These are phyloP conservation scores for Corbicula japonica DNA, from an alignment of 2,888 invertebrate genomes.

Conservation along the genomic window DNA sequence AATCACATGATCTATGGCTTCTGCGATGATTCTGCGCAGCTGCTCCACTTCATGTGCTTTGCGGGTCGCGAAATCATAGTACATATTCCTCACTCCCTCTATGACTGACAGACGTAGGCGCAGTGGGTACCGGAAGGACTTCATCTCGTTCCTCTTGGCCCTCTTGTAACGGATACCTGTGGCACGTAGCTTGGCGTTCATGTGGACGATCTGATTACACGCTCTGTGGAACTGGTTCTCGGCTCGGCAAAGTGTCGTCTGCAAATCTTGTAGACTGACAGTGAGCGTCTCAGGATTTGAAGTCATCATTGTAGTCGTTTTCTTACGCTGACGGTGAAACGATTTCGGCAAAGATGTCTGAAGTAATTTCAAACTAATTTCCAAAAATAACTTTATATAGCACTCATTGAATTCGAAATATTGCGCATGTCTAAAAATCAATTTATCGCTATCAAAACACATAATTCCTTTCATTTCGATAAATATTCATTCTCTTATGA, in stretches of 20 bases:
- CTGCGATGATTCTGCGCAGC: constrained; percentile 26
- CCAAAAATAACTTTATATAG: background rate
- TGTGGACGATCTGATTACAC: constrained; percentile 76
- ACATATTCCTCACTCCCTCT: constrained; percentile 70
- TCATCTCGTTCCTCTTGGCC: constrained; percentile 68
- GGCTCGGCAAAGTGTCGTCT: constrained; percentile 26
- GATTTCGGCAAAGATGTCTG: background rate
- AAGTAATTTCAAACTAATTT: too few species aligned
- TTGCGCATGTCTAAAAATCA: background rate
- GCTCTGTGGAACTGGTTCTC: constrained; percentile 61
- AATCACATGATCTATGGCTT: background rate
- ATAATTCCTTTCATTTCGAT: constrained; percentile 1
- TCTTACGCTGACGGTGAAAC: background rate
- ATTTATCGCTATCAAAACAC: constrained; percentile 15
- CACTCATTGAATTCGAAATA: background rate
- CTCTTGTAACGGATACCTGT: constrained; percentile 71
- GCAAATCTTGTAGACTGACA: constrained; percentile 33
- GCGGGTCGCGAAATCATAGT: constrained; percentile 66
- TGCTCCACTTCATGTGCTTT: constrained; percentile 43
- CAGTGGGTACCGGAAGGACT: constrained; percentile 77
- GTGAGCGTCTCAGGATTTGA: constrained; percentile 10
- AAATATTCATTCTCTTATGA: background rate
- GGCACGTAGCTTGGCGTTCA: constrained; percentile 71
- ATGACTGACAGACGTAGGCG: constrained; percentile 75
- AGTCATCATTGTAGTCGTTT: background rate